Percentiles rank a stretch among this genome's conserved stretches.
Conservation (phyloP, 2,113 vertebrate species). For the Plectropomus leopardus region DNA sequence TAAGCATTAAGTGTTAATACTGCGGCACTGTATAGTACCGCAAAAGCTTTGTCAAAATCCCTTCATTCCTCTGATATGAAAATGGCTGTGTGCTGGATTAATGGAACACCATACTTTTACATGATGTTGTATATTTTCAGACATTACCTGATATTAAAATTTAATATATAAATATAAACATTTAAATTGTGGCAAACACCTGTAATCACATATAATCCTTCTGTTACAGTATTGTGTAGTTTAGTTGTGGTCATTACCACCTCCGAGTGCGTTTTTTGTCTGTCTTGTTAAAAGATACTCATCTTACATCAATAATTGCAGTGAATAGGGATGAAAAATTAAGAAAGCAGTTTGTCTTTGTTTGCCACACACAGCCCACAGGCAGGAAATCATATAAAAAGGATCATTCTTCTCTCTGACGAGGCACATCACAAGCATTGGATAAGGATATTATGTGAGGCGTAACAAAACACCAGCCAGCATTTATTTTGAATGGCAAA, state of each 20-base stretch:
- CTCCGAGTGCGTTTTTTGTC: not conserved
- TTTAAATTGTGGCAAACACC: not conserved
- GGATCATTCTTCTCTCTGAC: conserved; percentile 38
- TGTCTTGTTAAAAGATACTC: not conserved
- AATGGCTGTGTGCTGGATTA: not conserved
- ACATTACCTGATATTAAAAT: not conserved
- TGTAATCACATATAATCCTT: not conserved
- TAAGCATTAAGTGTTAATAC: conserved; percentile 26
- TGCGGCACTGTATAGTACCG: not conserved
- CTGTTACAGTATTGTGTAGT: not conserved
- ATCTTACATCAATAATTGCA: conserved; percentile 17
- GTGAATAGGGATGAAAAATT: conserved; percentile 37
- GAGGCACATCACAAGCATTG: conserved; percentile 50
- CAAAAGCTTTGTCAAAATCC: conserved; percentile 32
- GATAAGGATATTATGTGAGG: conserved; percentile 49
- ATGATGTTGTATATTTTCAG: too few relatives aligned
- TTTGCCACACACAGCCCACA: conserved; percentile 10
- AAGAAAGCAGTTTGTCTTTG: conserved; percentile 60
- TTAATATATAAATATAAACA: not conserved
- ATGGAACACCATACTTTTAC: not conserved
- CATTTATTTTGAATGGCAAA: not conserved
- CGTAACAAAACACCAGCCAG: not conserved
- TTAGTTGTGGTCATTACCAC: not conserved
- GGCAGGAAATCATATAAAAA: conserved; percentile 24
- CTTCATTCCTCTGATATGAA: conserved; percentile 27